Percentiles rank a stretch among this genome's conserved stretches.
These are phyloP conservation scores for Blennius ocellaris DNA, from an alignment of 2,113 vertebrate species.

Conservation along the genomic window DNA sequence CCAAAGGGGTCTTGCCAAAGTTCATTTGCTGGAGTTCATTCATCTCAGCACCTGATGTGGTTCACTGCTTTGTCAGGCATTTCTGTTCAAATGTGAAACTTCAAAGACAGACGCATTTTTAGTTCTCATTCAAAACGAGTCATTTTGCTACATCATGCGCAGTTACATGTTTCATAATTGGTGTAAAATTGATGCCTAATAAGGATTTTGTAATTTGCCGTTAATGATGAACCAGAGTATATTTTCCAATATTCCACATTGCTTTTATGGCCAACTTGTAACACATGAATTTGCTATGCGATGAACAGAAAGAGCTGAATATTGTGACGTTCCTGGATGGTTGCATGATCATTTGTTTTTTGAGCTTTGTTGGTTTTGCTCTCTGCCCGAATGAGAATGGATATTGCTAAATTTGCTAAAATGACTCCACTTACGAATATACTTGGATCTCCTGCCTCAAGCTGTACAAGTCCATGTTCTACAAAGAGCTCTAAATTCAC, in stretches of 20 bases:
- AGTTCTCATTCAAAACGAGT: slow-evolving; percentile 36
- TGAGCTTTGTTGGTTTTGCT: slow-evolving; percentile 27
- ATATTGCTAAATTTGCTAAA: slow-evolving; percentile 27
- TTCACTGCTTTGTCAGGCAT: slow-evolving; percentile 59
- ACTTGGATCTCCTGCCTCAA: slow-evolving; percentile 37
- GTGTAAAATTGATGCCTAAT: too few relatives aligned
- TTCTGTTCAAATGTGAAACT: slow-evolving; percentile 57
- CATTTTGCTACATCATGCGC: slow-evolving; percentile 3
- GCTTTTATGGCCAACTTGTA: neutral
- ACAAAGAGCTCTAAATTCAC: slow-evolving; percentile 54
- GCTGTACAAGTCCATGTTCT: slow-evolving; percentile 43
- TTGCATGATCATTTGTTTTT: neutral
- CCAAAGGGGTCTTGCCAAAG: slow-evolving; percentile 73
- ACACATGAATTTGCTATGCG: too few relatives aligned
- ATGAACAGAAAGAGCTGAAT: neutral
- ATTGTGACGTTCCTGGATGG: neutral
- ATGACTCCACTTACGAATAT: slow-evolving; percentile 27
- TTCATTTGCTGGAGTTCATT: slow-evolving; percentile 74
- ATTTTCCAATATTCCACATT: neutral
- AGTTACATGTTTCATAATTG: too few relatives aligned
- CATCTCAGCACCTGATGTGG: slow-evolving; percentile 73
- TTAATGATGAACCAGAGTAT: neutral
- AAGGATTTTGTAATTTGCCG: too few relatives aligned
- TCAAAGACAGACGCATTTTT: slow-evolving; percentile 65
- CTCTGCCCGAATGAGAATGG: slow-evolving; percentile 9